Base-by-base conservation (phyloP, 1,140 invertebrate species). In the Cardiocondyla obscurior region DNA sequence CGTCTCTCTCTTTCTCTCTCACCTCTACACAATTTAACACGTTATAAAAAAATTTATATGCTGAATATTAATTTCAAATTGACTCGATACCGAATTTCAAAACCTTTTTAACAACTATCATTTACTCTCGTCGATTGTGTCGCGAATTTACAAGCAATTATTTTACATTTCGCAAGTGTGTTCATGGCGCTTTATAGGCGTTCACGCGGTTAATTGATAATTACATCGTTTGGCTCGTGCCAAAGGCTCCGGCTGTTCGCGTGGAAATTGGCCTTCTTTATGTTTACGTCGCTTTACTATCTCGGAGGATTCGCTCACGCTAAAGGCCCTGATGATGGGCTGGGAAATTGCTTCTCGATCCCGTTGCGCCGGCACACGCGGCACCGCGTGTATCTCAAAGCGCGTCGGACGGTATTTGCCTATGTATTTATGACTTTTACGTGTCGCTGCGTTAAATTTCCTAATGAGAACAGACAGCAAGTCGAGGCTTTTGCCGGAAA, bases 141-240 rank as follows among this genome's bases (percentile, higher is more conserved):
- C 42, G 10, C 42, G 28, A 33, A n/a, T 85, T 85, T 82, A 62
- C 62, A 44, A 53, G 69, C 77, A 58, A 82, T 85, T 82, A 76
- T 82, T 85, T 82, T 8, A 46, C 30, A 49, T 49, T 62, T 10
- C 10, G 19, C 14, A 12, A 82, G 39, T 7, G 16, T 19, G 22
- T 33, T 64, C 42, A 46, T 22, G 44, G 6, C 28, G 22, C 44
- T 86, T 83, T 83, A 77, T 77, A 60, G 30, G 39, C 64, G 42
- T 46, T 64, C 12, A 60, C 46, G 36, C 46, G 33, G 10, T 6
- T 83, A 87, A 87, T 86, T 87, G 84, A 42, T 83, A 82, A 83
- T 87, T 87, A 65, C 74, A 19, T n/a, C 28, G 57, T 53, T 62
- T 25, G 42, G 19, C 19, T 53, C 55, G 30, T 8, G 36, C 64